Evolutionary conservation across 2,797 vertebrate species (phyloP).

Genomic region (Aulostomus chinensis): DNA sequence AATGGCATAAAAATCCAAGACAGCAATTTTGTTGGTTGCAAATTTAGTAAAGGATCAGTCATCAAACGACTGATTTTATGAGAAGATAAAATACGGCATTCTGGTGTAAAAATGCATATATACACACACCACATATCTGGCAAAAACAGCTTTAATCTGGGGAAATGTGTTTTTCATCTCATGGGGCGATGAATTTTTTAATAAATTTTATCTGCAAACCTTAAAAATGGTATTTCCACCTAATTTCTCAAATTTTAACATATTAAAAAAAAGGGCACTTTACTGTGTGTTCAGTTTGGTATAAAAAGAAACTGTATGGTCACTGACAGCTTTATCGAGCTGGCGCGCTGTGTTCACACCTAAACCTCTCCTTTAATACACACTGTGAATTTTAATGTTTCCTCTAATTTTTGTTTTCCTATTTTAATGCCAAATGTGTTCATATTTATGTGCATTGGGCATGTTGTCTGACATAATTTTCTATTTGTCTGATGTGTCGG

Average conservation of each 20-base stretch:
- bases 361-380: slow-evolving; percentile 4
- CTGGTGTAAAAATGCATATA: too few species aligned
- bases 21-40: too few species aligned
- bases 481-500: slow-evolving; percentile 9
- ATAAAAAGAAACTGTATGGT: background rate
- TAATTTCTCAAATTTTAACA: slow-evolving; percentile 7
- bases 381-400: slow-evolving; percentile 24
- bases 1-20: too few species aligned
- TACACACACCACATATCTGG: too few species aligned
- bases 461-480: background rate
- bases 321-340: slow-evolving; percentile 1
- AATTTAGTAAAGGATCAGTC: too few species aligned
- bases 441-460: slow-evolving; percentile 10
- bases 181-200: too few species aligned
- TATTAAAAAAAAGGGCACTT: slow-evolving; percentile 18
- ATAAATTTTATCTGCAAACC: too few species aligned
- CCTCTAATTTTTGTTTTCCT: slow-evolving; percentile 2
- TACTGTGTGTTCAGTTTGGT: slow-evolving; percentile 15
- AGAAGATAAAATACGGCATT: too few species aligned
- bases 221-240: too few species aligned
- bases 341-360: slow-evolving; percentile 4
- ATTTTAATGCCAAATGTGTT: background rate
- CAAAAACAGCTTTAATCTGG: too few species aligned
- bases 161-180: too few species aligned
- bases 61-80: too few species aligned